Conservation (phyloP, 2,797 vertebrate species). For the Acanthiza pusilla region DNA sequence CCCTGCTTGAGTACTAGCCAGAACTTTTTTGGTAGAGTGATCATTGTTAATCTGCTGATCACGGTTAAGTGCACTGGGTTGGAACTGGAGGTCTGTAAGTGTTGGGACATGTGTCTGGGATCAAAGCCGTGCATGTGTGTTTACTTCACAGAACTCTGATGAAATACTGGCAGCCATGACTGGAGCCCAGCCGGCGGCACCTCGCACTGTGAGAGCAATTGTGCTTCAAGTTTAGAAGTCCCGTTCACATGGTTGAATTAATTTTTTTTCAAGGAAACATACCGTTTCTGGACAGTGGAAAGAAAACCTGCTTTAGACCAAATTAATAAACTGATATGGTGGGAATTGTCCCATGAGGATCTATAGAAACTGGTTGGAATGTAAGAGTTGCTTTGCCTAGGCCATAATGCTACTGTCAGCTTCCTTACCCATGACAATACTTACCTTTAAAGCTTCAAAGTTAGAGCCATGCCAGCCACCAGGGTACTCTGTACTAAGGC, state of each 20-base stretch:
- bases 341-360: not conserved
- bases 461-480: not conserved
- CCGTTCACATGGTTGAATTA: not conserved
- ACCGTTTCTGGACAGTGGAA: not conserved
- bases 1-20: not conserved
- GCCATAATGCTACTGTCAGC: fast-evolving
- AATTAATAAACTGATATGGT: not conserved
- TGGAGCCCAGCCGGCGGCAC: not conserved
- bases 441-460: not conserved
- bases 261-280: not conserved
- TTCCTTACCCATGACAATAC: not conserved
- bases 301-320: not conserved
- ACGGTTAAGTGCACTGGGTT: not conserved
- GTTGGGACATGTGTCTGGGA: not conserved
- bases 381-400: not conserved
- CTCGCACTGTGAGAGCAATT: not conserved
- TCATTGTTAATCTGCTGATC: not conserved
- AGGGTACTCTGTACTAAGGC: not conserved
- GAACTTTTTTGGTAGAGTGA: not conserved
- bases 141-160: not conserved
- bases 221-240: not conserved
- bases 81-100: not conserved
- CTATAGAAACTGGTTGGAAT: not conserved
- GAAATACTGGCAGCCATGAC: not conserved
- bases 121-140: not conserved